Percentiles rank a stretch among this genome's conserved stretches.
These are phyloP conservation scores for Callopanchax toddi DNA, from an alignment of 2,113 vertebrate species.

Conservation along the genomic window DNA sequence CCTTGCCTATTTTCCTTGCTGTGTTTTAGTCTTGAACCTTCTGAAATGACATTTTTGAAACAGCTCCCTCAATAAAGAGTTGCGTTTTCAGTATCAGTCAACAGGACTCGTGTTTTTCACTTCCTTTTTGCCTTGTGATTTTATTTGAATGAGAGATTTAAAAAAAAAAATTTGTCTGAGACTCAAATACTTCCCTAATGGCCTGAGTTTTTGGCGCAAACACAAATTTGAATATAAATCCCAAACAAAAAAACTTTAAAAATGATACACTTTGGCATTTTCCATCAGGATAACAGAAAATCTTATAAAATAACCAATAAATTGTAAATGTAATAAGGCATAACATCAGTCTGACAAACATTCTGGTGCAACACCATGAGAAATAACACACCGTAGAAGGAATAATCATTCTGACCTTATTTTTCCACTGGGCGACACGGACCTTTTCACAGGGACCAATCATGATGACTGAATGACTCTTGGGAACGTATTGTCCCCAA, in stretches of 20 bases:
- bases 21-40: conserved; percentile 5
- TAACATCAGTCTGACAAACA: background rate
- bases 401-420: background rate
- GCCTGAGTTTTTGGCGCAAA: conserved; percentile 5
- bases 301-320: background rate
- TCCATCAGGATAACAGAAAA: background rate
- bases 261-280: too few species aligned
- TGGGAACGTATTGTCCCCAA: conserved; percentile 37
- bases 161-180: background rate
- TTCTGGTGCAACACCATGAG: background rate
- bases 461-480: conserved; percentile 31
- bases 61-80: background rate
- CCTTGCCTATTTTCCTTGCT: background rate
- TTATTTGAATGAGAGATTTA: background rate
- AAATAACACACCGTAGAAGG: conserved; percentile 1
- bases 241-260: background rate
- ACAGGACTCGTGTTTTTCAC: background rate
- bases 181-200: background rate
- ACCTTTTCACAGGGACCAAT: conserved; percentile 18
- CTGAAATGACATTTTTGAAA: conserved; percentile 10
- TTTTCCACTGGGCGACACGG: background rate
- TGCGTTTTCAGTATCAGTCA: background rate
- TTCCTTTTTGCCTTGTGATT: background rate
- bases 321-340: background rate
- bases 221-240: conserved; percentile 12